phyloP scores from a whole-genome alignment of 2,888 invertebrate genomes.

The Diplolepis rosae region DNA sequence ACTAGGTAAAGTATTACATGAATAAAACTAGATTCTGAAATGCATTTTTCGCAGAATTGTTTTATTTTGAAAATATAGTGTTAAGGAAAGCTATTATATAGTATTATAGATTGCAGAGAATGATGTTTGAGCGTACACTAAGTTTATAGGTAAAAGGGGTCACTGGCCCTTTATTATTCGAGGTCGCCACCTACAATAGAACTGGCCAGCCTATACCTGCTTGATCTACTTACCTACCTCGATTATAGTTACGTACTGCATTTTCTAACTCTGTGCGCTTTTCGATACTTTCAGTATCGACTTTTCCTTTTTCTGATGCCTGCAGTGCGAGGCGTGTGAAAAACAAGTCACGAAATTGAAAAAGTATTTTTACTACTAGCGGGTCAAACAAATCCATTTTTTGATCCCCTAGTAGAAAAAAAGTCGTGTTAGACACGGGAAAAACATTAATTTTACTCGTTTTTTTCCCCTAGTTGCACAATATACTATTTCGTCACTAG shows the following conservation, averaged over 20 bases:
- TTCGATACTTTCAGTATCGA: constrained; percentile 35
- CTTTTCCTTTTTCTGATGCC: not conserved
- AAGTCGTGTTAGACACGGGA: too few relatives aligned
- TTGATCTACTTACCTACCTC: constrained; percentile 38
- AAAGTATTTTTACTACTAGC: not conserved
- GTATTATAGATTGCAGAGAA: not conserved
- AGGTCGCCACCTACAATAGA: constrained; percentile 42
- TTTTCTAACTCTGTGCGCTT: constrained; percentile 44
- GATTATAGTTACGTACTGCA: constrained; percentile 24
- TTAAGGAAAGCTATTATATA: constrained; percentile 4
- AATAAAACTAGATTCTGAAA: too few relatives aligned
- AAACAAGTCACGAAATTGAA: not conserved
- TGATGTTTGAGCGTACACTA: constrained; percentile 22
- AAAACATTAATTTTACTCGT: too few relatives aligned
- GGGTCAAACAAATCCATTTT: too few relatives aligned
- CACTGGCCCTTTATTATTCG: constrained; percentile 59
- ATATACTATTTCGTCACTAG: too few relatives aligned
- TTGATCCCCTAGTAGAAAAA: too few relatives aligned
- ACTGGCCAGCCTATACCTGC: constrained; percentile 46
- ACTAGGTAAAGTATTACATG: too few relatives aligned
- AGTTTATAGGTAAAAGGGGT: constrained; percentile 65
- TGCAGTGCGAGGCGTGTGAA: not conserved
- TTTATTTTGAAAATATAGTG: too few relatives aligned
- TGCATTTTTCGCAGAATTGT: too few relatives aligned
- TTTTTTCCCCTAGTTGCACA: too few relatives aligned